Evolutionary conservation across 2,113 vertebrate genomes (phyloP).

Genomic region (Merops nubicus): DNA sequence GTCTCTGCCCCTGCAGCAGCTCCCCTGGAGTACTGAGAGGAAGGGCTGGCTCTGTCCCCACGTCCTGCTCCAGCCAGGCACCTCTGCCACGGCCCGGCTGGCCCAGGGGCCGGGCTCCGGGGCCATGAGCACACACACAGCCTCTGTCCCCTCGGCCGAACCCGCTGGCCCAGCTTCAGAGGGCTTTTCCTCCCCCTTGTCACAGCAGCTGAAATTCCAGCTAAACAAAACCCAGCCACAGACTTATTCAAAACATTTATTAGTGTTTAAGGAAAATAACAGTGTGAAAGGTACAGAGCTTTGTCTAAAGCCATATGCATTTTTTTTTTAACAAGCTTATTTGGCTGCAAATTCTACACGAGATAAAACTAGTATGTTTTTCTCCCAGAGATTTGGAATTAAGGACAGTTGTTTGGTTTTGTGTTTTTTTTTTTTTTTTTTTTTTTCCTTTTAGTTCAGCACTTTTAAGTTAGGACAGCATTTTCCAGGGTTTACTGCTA

Average conservation of each 20-base stretch:
- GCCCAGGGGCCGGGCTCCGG: neutral
- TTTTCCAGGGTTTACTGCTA: slow-evolving; percentile 54
- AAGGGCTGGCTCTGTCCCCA: neutral
- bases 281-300: slow-evolving; percentile 59
- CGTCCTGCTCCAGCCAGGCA: neutral
- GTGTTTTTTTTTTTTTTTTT: neutral
- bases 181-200: neutral
- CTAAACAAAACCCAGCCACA: neutral
- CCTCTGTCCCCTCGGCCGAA: neutral
- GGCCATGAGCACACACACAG: neutral
- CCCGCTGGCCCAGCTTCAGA: slow-evolving; percentile 30
- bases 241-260: slow-evolving; percentile 70
- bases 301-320: slow-evolving; percentile 40
- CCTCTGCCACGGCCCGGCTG: neutral
- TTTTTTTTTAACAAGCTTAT: slow-evolving; percentile 45
- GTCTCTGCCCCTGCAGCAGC: neutral
- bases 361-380: slow-evolving; percentile 46
- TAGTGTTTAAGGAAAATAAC: slow-evolving; percentile 68
- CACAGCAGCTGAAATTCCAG: neutral
- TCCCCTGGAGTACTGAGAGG: neutral
- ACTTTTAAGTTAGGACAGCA: slow-evolving; percentile 44
- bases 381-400: slow-evolving; percentile 65
- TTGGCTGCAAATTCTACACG: slow-evolving; percentile 32
- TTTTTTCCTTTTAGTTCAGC: slow-evolving; percentile 18
- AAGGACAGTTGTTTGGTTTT: neutral